phyloP scores from a whole-genome alignment of 2,797 vertebrate genomes.

The Enteromius paludinosus region DNA sequence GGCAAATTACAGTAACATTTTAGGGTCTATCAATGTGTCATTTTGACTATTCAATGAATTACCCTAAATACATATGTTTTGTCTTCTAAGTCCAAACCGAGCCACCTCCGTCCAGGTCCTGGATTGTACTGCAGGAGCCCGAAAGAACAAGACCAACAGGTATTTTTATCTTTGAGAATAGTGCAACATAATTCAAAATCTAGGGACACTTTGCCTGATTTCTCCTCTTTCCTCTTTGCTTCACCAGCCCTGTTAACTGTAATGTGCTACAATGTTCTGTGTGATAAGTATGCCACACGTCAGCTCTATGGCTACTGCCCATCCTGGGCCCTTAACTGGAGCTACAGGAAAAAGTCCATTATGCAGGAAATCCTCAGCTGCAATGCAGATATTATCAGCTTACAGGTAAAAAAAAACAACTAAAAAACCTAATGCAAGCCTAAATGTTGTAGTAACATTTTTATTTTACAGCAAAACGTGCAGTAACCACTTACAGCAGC shows the following conservation, averaged over 20 bases:
- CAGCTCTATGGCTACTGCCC: constrained; percentile 98
- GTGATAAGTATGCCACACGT: constrained; percentile 97
- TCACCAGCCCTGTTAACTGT: constrained; percentile 92
- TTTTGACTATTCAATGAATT: not conserved
- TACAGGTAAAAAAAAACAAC: constrained; percentile 86
- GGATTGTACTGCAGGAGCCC: constrained; percentile 94
- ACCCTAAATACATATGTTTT: not conserved
- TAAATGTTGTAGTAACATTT: not conserved
- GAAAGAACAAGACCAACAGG: constrained; percentile 90
- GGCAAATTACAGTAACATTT: not conserved
- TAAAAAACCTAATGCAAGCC: constrained; percentile 58
- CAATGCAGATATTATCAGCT: constrained; percentile 95
- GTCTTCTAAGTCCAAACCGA: constrained; percentile 86
- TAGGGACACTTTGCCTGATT: not conserved
- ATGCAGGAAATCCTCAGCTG: constrained; percentile 97
- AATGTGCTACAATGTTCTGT: constrained; percentile 99
- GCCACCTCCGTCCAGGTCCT: constrained; percentile 93
- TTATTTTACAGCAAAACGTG: not conserved
- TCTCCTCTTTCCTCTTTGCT: constrained; percentile 21
- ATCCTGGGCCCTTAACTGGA: constrained; percentile 96
- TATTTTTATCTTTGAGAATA: constrained; percentile 71
- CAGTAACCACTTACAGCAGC: not conserved
- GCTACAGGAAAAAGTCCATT: constrained; percentile 98
- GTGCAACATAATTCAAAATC: constrained; percentile 5
- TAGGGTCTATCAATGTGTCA: not conserved